phyloP scores from a whole-genome alignment of 2,888 invertebrate species.

The Cheilosia scutellata region DNA sequence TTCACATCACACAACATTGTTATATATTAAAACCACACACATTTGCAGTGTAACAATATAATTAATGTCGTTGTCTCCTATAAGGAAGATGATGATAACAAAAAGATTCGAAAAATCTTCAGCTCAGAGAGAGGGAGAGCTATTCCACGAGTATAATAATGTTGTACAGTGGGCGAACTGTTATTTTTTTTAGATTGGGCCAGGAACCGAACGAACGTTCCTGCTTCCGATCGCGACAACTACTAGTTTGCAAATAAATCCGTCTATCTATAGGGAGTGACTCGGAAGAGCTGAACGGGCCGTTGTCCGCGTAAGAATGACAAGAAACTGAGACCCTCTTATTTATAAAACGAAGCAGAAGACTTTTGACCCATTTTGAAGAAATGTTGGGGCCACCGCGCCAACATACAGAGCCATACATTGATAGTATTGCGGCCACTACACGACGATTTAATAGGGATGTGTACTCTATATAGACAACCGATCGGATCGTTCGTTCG shows the following conservation, averaged over 20 bases:
- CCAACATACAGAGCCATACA: conserved; percentile 20
- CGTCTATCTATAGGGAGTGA: conserved; percentile 75
- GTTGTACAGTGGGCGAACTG: conserved; percentile 11
- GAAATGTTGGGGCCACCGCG: conserved; percentile 78
- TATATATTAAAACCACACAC: conserved; percentile 25
- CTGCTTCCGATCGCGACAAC: conserved; percentile 83
- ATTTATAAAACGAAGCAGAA: conserved; percentile 77
- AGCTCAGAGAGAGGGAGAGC: conserved; percentile 15
- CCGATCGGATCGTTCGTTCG: conserved; percentile 27
- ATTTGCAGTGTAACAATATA: conserved; percentile 26
- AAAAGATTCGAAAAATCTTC: conserved; percentile 47
- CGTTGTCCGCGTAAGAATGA: conserved; percentile 78
- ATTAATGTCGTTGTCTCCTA: conserved; percentile 59
- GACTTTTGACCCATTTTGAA: conserved; percentile 84
- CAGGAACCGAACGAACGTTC: conserved; percentile 67
- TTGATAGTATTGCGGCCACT: conserved; percentile 54
- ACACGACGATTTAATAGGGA: conserved; percentile 57
- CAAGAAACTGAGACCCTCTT: conserved; percentile 71
- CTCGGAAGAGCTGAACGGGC: conserved; percentile 76
- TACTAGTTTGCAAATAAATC: conserved; percentile 83
- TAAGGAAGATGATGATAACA: conserved; percentile 62
- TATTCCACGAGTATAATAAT: neutral
- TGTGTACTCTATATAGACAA: conserved; percentile 34
- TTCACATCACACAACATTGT: conserved; percentile 33
- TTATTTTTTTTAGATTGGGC: neutral